Evolutionary conservation across 2,113 vertebrate species (phyloP), one percentile per base, ranked within the genome.

Genomic region (Anthoscopus minutus): DNA sequence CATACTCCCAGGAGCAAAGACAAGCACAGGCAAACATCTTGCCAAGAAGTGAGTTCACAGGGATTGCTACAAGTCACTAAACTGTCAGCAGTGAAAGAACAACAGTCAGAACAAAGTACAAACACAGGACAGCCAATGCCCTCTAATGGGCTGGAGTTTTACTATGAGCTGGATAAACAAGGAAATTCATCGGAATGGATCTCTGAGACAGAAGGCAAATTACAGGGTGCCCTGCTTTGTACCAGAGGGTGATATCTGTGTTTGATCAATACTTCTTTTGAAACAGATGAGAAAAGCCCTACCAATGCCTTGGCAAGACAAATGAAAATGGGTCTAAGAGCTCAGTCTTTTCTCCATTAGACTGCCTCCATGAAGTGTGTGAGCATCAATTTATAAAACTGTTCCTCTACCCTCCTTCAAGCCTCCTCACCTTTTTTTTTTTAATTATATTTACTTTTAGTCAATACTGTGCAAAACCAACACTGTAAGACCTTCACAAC

Each of bases 11-110:
- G 89, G 66, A 96, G 88, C 88, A 89, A 89, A 95, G 56, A 91
- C 89, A 97, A 94, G 94, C 74, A 81, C 47, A 93, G 96, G 93
- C 95, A 97, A 91, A 94, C 78, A 71, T 78, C 67, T 54, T 96
- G 94, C 91, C 93, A 98, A 51, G 70, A 94, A 95, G 92, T 60
- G 94, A 95, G 92, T 95, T 97, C 88, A 97, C 88, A 89, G 95
- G 83, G 92, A 89, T 85, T 89, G 89, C 83, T 83, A 22, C 50
- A 44, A 93, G 83, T 78, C 79, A 84, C 94, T 72, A 6, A 88
- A 92, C 90, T 91, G 66, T 87, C 89, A 94, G 92, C 91, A 81
- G 93, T 28, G 62, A 83, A 72, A 86, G 45, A 89, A 35, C 84
- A 81, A 76, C 80, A 78, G 71, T 53, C 18, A 6, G 83, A 94